Evolutionary conservation across 1,140 invertebrate species (phyloP), one percentile per base, ranked within the genome.

Genomic region (Cotesia vestalis): DNA sequence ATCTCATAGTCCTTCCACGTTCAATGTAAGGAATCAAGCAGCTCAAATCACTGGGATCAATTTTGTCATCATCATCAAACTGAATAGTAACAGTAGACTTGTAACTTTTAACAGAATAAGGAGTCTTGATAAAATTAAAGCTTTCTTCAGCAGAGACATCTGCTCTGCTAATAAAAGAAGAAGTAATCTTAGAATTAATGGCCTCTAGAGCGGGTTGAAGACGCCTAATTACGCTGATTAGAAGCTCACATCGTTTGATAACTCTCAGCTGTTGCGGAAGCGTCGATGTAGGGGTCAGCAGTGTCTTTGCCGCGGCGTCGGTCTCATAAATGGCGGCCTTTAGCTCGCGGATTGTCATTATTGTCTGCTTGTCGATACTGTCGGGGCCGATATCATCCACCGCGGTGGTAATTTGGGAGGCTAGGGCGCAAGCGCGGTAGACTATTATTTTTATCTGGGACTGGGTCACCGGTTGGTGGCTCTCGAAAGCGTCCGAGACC

Each of bases 291-390:
- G 83, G 78, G 3, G 70, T 51, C 3, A 85, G 61, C 3, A 86
- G 74, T 59, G 74, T 81, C 68, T 86, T 84, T 1, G 84, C 79
- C 2, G 85, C 83, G 36, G 70, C 69, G 64, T 85, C 80, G 36
- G 82, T 78, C 74, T 87, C 85, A 71, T 77, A 86, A 75, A 86
- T 86, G 4, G 83, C 86, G 85, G 84, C 80, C 82, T 87, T 87
- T 11, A 87, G 72, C 79, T 86, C 85, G 34, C 80, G 79, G 46
- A 82, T 79, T 69, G 81, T 83, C 79, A 84, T 86, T 57, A 81
- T 78, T 0, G 81, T 85, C 70, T 80, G 82, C 51, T 80, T 79
- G 51, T 85, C 80, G 9, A 87, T 79, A 34, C 79, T 83, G 55
- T 85, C 82, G n/a, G 66, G 75, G n/a, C 84, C 85, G 71, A 87